phyloP scores from a whole-genome alignment of 1,140 invertebrate species.

The Bombus waltoni region DNA sequence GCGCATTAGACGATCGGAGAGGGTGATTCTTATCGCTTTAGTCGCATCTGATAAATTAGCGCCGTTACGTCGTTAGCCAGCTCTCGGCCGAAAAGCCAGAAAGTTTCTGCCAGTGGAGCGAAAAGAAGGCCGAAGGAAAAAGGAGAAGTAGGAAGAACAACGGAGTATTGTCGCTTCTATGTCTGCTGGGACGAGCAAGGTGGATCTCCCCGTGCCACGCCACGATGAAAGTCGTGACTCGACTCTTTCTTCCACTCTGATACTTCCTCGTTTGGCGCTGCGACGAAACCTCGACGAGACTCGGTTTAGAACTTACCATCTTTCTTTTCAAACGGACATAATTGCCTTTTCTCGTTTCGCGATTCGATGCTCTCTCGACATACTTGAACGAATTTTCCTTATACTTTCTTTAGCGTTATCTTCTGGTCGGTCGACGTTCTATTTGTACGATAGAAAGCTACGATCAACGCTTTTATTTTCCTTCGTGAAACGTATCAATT shows the following conservation, averaged over 20 bases:
- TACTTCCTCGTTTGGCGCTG: conserved; percentile 61
- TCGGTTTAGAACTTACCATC: conserved; percentile 35
- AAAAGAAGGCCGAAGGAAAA: conserved; percentile 32
- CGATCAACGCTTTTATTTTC: too few relatives aligned
- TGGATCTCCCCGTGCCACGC: conserved; percentile 50
- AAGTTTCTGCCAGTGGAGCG: conserved; percentile 26
- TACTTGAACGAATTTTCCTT: neutral
- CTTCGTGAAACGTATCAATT: too few relatives aligned
- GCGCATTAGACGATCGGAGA: conserved; percentile 15
- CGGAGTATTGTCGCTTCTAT: conserved; percentile 27
- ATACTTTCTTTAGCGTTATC: neutral
- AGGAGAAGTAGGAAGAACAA: conserved; percentile 32
- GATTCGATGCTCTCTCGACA: conserved; percentile 6
- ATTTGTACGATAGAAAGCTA: too few relatives aligned
- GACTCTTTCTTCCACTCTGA: conserved; percentile 50
- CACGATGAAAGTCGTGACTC: conserved; percentile 67
- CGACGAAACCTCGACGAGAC: conserved; percentile 6
- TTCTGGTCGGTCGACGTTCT: neutral
- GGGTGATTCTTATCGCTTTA: conserved; percentile 37
- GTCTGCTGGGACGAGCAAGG: conserved; percentile 49
- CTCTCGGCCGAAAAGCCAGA: conserved; percentile 18
- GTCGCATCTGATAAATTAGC: conserved; percentile 59
- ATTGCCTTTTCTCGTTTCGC: conserved; percentile 55
- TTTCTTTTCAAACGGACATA: conserved; percentile 49
- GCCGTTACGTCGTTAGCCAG: conserved; percentile 50